Base-by-base conservation (phyloP, 2,113 vertebrate species). In the Leptocoma aspasia region DNA sequence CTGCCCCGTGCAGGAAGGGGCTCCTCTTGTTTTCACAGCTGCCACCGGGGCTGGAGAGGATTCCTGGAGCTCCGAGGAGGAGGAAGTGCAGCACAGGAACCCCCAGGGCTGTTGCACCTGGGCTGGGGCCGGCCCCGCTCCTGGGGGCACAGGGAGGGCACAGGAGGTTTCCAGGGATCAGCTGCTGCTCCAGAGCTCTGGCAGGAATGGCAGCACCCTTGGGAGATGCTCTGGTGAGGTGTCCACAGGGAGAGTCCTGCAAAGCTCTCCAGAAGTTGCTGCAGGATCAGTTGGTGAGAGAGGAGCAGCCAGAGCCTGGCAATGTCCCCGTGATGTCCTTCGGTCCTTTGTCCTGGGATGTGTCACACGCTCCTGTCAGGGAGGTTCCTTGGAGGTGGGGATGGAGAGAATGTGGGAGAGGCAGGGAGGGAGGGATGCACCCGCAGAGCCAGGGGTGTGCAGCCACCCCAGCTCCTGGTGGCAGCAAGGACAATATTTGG, bases 1-100 rank as follows among this genome's bases (percentile, higher is more conserved):
- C 54, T 41, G 60, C 15, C 6, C 57, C 30, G 2, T 0, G 63
- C 24, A 15, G 88, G 64, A 42, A 60, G 53, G 57, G 20, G 37
- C 53, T 93, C 27, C 85, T 77, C 59, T 47, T 95, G 89, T 97
- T 97, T 93, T 69, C 86, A 83, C 95, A 96, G 96, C 92, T 96
- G 96, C 45, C 61, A 16, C 11, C 8, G 7, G 76, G 35, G 77
- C 88, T 68, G 82, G 61, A 39, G 85, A 57, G 54, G 75, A 72
- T 79, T 83, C 63, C 8, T 1, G 2, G 45, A n/a, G 77, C 39
- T 30, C 14, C 0, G 7, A 22, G 2, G 8, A 26, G 54, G 72
- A 84, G 90, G 73, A 84, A 70, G 44, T 0, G 1, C 2, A 1
- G 82, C 75, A 17, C 84, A 81, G 60, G 85, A 86, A 41, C 37